Conservation (phyloP, 2,797 vertebrate genomes). For the Bradypodion pumilum region DNA sequence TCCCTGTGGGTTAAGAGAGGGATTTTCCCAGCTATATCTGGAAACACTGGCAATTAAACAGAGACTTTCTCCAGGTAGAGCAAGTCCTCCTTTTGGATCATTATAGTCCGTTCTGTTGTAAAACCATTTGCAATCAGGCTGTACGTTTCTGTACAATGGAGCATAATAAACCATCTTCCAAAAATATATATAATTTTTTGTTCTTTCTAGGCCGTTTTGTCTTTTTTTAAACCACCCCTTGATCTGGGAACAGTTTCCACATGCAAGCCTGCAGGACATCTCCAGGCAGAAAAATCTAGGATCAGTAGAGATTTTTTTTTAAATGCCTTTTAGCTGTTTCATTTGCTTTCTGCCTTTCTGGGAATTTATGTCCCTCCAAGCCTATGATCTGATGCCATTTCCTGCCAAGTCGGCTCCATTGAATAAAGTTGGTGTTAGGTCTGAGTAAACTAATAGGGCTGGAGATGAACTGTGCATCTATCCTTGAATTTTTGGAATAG, state of each 20-base stretch:
- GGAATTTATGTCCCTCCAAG: too few relatives aligned
- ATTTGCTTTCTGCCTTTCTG: not conserved
- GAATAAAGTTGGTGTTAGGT: not conserved
- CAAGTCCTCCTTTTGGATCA: too few relatives aligned
- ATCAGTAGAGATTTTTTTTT: not conserved
- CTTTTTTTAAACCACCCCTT: not conserved
- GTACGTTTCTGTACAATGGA: not conserved
- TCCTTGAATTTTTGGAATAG: too few relatives aligned
- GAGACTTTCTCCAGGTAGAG: not conserved
- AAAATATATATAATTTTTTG: not conserved
- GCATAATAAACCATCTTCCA: not conserved
- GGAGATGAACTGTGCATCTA: not conserved
- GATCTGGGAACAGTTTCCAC: not conserved
- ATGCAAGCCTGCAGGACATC: not conserved
- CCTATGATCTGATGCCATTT: not conserved
- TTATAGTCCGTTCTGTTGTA: not conserved
- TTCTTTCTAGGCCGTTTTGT: too few relatives aligned
- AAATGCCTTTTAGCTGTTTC: not conserved
- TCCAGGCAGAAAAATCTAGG: too few relatives aligned
- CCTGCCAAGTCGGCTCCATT: not conserved
- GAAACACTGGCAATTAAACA: not conserved
- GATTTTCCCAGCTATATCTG: not conserved
- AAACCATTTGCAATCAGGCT: not conserved
- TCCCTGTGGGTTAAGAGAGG: not conserved
- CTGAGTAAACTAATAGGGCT: not conserved